Evolutionary conservation across 2,797 vertebrate species (phyloP).

Genomic region (Chelonia mydas): DNA sequence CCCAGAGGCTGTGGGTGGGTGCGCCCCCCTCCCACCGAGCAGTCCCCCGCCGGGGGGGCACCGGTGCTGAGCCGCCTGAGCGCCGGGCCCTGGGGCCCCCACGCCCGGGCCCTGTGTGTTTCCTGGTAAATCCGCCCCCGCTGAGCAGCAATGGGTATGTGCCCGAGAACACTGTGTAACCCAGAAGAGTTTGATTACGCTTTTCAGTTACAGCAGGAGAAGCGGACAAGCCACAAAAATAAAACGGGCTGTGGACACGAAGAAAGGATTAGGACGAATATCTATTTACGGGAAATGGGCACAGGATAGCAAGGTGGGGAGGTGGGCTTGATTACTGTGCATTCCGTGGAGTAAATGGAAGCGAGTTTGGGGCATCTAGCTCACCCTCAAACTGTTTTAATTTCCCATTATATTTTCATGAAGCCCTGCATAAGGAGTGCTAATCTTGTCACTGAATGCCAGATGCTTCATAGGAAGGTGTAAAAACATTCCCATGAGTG

Average conservation of each 20-base stretch:
- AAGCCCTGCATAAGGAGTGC: not conserved
- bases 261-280: slow-evolving; percentile 22
- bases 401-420: not conserved
- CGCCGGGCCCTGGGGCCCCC: too few species aligned
- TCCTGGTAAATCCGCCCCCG: too few species aligned
- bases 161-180: not conserved
- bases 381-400: not conserved
- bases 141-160: not conserved
- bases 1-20: too few species aligned
- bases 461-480: not conserved
- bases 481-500: not conserved
- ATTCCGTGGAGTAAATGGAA: slow-evolving; percentile 6
- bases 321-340: not conserved
- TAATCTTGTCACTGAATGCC: not conserved
- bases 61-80: too few species aligned
- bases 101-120: too few species aligned
- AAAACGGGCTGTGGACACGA: slow-evolving; percentile 1
- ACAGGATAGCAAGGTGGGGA: slow-evolving; percentile 30
- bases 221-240: slow-evolving; percentile 11
- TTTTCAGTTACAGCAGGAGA: too few species aligned
- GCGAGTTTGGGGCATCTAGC: not conserved
- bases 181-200: too few species aligned
- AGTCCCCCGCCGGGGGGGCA: too few species aligned
- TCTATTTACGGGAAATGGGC: slow-evolving; percentile 10
- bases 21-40: too few species aligned